Percentiles rank a stretch among this genome's conserved stretches.
phyloP scores from a whole-genome alignment of 1,140 invertebrate genomes.

The Heliconius hermathena region DNA sequence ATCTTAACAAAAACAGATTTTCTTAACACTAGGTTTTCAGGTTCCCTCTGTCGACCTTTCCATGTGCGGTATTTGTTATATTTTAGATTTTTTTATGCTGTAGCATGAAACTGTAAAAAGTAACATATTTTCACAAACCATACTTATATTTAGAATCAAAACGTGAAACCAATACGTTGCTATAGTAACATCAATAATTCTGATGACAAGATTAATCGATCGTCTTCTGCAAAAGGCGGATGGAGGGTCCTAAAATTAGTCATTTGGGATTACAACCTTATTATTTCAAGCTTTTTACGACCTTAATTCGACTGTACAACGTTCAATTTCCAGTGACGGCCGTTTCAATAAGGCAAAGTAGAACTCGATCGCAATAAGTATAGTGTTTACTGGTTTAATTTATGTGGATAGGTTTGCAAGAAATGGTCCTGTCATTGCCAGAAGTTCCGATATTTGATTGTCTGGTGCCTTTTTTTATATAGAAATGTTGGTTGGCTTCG shows the following conservation, averaged over 20 bases:
- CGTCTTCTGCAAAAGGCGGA: slow-evolving; percentile 45
- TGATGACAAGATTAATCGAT: slow-evolving; percentile 67
- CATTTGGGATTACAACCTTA: slow-evolving; percentile 5
- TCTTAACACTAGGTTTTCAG: too few relatives aligned
- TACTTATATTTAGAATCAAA: slow-evolving; percentile 1
- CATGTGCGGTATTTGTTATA: too few relatives aligned
- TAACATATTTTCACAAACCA: not conserved
- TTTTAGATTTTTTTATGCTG: too few relatives aligned
- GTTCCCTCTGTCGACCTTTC: too few relatives aligned
- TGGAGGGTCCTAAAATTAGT: slow-evolving; percentile 14
- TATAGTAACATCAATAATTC: slow-evolving; percentile 61
- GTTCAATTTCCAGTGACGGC: not conserved
- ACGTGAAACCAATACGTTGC: slow-evolving; percentile 40
- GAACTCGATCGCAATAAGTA: slow-evolving; percentile 35
- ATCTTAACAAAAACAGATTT: too few relatives aligned
- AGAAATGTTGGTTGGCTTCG: not conserved
- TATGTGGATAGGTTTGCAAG: slow-evolving; percentile 41
- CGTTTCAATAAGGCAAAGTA: slow-evolving; percentile 9
- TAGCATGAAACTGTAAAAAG: not conserved
- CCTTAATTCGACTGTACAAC: not conserved
- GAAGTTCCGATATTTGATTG: slow-evolving; percentile 33
- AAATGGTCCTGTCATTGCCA: slow-evolving; percentile 33
- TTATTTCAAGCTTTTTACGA: not conserved
- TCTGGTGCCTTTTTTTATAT: slow-evolving; percentile 22
- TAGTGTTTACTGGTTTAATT: slow-evolving; percentile 47